Conservation (phyloP, 2,888 invertebrate genomes). For the Anticlea derivata region DNA sequence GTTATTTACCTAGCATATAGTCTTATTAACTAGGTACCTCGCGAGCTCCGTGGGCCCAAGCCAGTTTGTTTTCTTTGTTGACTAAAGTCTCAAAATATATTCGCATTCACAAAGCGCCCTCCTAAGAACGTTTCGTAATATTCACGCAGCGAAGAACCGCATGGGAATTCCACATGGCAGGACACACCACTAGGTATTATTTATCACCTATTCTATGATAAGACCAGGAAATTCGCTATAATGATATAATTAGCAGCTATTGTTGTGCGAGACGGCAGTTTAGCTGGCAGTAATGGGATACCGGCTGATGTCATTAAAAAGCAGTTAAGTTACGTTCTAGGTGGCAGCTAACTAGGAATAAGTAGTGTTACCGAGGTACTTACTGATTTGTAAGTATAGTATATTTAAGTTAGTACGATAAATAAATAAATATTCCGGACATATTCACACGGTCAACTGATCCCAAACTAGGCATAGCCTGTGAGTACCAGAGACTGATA, state of each 20-base stretch:
- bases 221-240: conserved; percentile 53
- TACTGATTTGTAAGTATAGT: too few relatives aligned
- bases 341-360: not conserved
- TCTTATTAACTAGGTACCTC: too few relatives aligned
- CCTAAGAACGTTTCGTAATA: conserved; percentile 7
- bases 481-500: too few relatives aligned
- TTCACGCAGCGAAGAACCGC: conserved; percentile 32
- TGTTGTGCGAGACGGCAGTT: conserved; percentile 23
- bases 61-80: too few relatives aligned
- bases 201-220: conserved; percentile 1
- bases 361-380: too few relatives aligned
- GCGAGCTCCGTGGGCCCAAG: too few relatives aligned
- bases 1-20: too few relatives aligned
- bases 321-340: conserved; percentile 14
- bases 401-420: too few relatives aligned
- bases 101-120: conserved; percentile 6
- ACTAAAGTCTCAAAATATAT: too few relatives aligned
- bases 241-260: conserved; percentile 49
- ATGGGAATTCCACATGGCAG: conserved; percentile 30
- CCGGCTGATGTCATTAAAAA: conserved; percentile 19
- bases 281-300: conserved; percentile 18
- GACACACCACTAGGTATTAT: not conserved
- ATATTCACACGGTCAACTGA: too few relatives aligned
- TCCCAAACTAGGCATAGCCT: too few relatives aligned
- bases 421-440: too few relatives aligned